These are phyloP conservation scores for Dryocosmus kuriphilus DNA, from an alignment of 2,888 invertebrate genomes.

Conservation along the genomic window DNA sequence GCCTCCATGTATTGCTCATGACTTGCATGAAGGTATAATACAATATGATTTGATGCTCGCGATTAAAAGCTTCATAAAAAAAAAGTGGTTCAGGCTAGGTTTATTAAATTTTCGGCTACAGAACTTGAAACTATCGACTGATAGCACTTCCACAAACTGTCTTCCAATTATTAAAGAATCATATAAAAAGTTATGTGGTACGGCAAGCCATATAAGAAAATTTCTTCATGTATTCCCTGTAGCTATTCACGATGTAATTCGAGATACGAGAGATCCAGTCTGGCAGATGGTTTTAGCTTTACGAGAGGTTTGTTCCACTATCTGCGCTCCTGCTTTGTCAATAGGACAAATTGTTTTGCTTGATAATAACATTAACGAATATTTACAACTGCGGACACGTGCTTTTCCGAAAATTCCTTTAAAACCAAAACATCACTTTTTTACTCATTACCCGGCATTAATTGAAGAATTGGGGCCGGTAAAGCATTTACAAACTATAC, in stretches of 20 bases:
- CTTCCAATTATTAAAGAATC: neutral
- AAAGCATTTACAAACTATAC: too few relatives aligned
- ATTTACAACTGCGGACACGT: neutral
- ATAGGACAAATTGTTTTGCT: neutral
- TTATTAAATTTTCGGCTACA: neutral
- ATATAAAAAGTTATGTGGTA: neutral
- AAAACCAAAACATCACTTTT: neutral
- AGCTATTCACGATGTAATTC: slow-evolving; percentile 4
- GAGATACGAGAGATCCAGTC: too few relatives aligned
- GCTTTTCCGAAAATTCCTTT: neutral
- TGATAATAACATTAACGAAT: neutral
- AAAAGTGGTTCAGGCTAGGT: neutral
- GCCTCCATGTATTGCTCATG: neutral
- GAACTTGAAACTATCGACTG: neutral
- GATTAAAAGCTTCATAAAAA: too few relatives aligned
- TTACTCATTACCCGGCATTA: neutral
- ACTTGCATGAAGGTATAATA: neutral
- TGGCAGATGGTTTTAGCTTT: neutral
- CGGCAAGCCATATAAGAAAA: neutral
- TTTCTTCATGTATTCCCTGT: slow-evolving; percentile 5
- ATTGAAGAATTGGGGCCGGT: neutral
- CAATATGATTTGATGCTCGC: too few relatives aligned
- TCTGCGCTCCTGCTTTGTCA: too few relatives aligned
- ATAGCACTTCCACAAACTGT: neutral
- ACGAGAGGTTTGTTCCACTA: neutral